phyloP scores from a whole-genome alignment of 2,797 vertebrate species.

The Huso huso region DNA sequence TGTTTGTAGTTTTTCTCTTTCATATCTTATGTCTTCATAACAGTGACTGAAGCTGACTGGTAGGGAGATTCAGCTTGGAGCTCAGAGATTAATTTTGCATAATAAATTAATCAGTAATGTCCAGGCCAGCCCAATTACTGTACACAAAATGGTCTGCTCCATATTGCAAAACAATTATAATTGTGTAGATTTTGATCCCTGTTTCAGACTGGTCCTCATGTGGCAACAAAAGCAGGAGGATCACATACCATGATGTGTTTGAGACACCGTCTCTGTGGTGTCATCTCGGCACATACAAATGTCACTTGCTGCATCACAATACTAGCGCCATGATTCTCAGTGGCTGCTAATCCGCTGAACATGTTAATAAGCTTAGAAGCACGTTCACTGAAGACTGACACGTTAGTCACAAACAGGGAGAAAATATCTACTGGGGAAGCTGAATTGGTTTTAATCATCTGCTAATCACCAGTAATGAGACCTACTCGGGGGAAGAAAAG shows the following conservation, averaged over 20 bases:
- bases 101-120: too few species aligned
- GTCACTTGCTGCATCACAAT: constrained; percentile 72
- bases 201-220: too few species aligned
- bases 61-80: too few species aligned
- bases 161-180: too few species aligned
- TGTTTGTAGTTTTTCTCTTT: too few species aligned
- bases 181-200: too few species aligned
- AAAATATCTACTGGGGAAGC: constrained; percentile 75
- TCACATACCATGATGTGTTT: constrained; percentile 35
- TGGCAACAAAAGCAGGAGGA: constrained; percentile 2
- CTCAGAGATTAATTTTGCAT: too few species aligned
- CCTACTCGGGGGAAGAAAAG: constrained; percentile 79
- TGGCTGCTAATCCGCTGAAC: constrained; percentile 75
- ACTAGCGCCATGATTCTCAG: constrained; percentile 63
- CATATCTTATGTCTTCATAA: too few species aligned
- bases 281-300: constrained; percentile 54
- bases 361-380: constrained; percentile 79
- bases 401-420: constrained; percentile 72
- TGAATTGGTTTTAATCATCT: constrained; percentile 84
- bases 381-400: constrained; percentile 75
- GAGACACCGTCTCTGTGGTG: constrained; percentile 61
- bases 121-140: too few species aligned
- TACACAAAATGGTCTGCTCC: too few species aligned
- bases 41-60: too few species aligned
- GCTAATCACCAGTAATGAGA: constrained; percentile 84